Evolutionary conservation across 2,888 invertebrate genomes (phyloP), one percentile per base, ranked within the genome.

Genomic region (Volucella zonaria): DNA sequence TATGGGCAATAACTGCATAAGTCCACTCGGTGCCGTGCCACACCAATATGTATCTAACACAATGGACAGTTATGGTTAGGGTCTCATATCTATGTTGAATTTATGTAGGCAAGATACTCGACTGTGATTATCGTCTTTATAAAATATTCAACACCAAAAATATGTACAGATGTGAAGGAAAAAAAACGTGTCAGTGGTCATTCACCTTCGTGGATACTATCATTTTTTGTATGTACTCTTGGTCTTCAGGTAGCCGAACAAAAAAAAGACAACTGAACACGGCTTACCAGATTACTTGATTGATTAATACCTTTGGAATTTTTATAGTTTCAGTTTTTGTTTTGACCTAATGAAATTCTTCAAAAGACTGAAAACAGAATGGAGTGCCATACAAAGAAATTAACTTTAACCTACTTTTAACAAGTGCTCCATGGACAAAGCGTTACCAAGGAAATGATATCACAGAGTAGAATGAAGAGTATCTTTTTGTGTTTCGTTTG

Each of bases 291-390:
- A 6, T 14, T 14, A 8, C 14, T 43, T 61, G 62, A 82, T 73
- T 73, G 82, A 82, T 82, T 70, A 77, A 70, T 73, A 45, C 43
- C 62, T 67, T 73, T 52, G 73, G 73, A 82, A 78, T 74, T 56
- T 62, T 47, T 61, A 58, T 51, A 49, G 43, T 45, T 40, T 40
- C 23, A 42, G 67, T 68, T 18, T 61, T 54, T 61, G 47, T 68
- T 18, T 23, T 52, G 59, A 58, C 64, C 51, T 52, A 66, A 73
- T 14, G 31, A 47, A 31, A 15, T 58, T 51, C 59, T 49, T 15
- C 47, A 38, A n/a, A 52, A 45, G 56, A 80, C 38, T 58, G 18
- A 75, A 52, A 51, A 56, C 12, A 49, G 38, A 47, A 12, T 45
- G 38, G 43, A 71, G 56, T 62, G 43, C 49, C 64, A 31, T 31